Evolutionary conservation across 2,113 vertebrate species (phyloP).

Genomic region (Cranoglanis bouderius): DNA sequence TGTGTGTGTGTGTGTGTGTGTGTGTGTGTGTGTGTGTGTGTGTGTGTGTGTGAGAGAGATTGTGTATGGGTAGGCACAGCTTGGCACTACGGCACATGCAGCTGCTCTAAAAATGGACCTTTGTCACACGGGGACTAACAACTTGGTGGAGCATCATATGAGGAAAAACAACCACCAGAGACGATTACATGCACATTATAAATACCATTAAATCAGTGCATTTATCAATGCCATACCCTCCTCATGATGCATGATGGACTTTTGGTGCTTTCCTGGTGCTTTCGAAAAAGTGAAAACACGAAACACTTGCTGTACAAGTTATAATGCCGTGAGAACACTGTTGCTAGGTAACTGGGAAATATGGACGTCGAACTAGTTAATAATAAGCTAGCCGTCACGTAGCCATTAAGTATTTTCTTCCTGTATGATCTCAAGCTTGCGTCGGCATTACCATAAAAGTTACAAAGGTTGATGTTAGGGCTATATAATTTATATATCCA

Average conservation of each 20-base stretch:
- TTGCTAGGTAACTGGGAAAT: neutral
- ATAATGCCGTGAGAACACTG: neutral
- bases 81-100: conserved; percentile 50
- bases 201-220: neutral
- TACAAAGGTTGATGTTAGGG: neutral
- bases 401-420: no score
- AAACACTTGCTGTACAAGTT: neutral
- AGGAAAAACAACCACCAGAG: conserved; percentile 2
- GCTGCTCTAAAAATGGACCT: conserved; percentile 52
- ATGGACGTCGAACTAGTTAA: neutral
- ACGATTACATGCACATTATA: neutral
- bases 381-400: neutral
- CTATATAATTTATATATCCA: no score
- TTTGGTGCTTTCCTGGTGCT: neutral
- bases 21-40: conserved; percentile 6
- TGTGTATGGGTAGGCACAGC: conserved; percentile 39
- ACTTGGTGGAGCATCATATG: neutral
- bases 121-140: conserved; percentile 36
- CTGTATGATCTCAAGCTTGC: neutral
- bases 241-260: neutral
- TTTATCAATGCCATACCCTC: neutral
- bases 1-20: neutral
- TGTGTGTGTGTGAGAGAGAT: conserved; percentile 4
- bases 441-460: neutral
- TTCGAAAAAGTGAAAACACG: neutral